phyloP scores from a whole-genome alignment of 2,888 invertebrate genomes.

The Campopleginae sp. region DNA sequence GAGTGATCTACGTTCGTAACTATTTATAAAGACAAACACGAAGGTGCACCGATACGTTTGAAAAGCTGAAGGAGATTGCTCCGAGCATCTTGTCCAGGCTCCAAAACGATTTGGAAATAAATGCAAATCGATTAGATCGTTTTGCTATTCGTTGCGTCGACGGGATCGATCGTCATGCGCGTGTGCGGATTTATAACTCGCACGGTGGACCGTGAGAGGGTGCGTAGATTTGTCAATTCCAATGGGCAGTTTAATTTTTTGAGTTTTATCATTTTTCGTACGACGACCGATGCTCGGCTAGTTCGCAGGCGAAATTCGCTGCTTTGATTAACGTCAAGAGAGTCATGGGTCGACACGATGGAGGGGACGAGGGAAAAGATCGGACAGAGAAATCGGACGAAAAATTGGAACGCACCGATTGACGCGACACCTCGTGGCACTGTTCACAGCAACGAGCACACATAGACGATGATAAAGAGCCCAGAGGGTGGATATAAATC shows the following conservation, averaged over 20 bases:
- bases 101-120: slow-evolving; percentile 63
- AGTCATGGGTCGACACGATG: neutral
- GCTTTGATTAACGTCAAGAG: slow-evolving; percentile 42
- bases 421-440: slow-evolving; percentile 52
- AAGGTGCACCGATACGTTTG: neutral
- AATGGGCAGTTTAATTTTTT: neutral
- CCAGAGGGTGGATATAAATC: slow-evolving; percentile 60
- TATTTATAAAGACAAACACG: slow-evolving; percentile 34
- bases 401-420: slow-evolving; percentile 40
- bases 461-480: slow-evolving; percentile 26
- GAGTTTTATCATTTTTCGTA: neutral
- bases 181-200: slow-evolving; percentile 2
- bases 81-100: slow-evolving; percentile 41
- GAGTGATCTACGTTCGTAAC: slow-evolving; percentile 38
- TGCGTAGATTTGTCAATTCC: neutral
- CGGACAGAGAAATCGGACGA: slow-evolving; percentile 4
- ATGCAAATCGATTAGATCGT: slow-evolving; percentile 58
- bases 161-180: slow-evolving; percentile 23
- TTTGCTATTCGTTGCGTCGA: slow-evolving; percentile 64
- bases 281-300: neutral
- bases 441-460: slow-evolving; percentile 14
- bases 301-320: neutral
- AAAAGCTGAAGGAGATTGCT: slow-evolving; percentile 23
- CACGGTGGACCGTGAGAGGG: neutral
- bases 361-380: slow-evolving; percentile 12